Percentiles rank a stretch among this genome's conserved stretches.
phyloP scores from a whole-genome alignment of 2,113 vertebrate species.

The Platysteira castanea region DNA sequence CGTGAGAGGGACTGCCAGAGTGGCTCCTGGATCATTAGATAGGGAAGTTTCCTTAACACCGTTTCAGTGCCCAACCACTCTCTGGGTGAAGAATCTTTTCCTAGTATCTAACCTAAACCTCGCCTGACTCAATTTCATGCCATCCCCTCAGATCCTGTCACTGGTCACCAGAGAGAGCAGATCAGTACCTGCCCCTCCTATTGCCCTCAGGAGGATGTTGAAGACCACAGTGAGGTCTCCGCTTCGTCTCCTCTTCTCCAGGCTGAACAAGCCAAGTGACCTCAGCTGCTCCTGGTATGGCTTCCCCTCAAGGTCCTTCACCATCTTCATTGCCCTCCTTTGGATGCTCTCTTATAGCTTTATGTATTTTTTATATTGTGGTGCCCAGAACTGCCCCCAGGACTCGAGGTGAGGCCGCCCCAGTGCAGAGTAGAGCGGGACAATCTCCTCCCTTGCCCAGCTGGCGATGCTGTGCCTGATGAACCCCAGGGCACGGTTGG shows the following conservation, averaged over 20 bases:
- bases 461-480: fast-evolving
- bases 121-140: background rate
- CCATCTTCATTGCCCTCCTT: background rate
- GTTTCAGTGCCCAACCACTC: background rate
- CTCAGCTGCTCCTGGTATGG: background rate
- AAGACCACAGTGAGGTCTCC: background rate
- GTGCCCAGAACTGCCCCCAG: background rate
- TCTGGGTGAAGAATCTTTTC: background rate
- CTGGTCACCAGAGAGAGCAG: background rate
- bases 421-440: background rate
- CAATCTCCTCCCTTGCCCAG: fast-evolving
- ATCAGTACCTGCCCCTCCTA: background rate
- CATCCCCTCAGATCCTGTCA: background rate
- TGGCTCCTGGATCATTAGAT: background rate
- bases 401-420: fast-evolving
- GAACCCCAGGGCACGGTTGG: fast-evolving
- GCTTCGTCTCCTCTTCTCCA: background rate
- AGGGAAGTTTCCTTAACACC: background rate
- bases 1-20: background rate
- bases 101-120: background rate
- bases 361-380: background rate
- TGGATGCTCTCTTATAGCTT: background rate
- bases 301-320: background rate
- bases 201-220: background rate
- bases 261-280: background rate